Base-by-base conservation (phyloP, 1,140 invertebrate genomes). In the Bombus sylvicola region DNA sequence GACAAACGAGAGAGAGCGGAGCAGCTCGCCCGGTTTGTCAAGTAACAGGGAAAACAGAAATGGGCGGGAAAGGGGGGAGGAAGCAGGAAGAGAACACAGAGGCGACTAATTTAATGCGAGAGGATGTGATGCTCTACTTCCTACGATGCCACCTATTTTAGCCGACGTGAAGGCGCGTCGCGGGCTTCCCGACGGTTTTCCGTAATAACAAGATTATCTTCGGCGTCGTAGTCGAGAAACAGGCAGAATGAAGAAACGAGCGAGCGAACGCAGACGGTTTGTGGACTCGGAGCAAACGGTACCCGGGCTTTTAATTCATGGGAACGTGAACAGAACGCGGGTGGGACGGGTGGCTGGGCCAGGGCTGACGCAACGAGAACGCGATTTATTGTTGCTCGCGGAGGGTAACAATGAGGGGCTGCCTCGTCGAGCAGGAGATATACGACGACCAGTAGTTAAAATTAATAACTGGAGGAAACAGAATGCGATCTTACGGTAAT, bases 31-130 rank as follows among this genome's bases (percentile, higher is more conserved):
- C 43, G 53, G 66, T 37, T 34, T 68, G 34, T 37, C 68, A 28
- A 69, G 22, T n/a, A 12, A 53, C 10, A 76, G 53, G 34, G 31
- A 15, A 39, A 76, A 47, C 31, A 53, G 39, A 43, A 73, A 83
- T 22, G 78, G 53, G 72, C 15, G 57, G 8, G 66, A 41, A 37
- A n/a, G 53, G 66, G 78, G 47, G 5, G 6, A 3, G 34, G 39
- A 28, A 12, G 8, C 6, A 76, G 76, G 71, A 81, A 75, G 79
- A 22, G 79, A 76, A 73, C 41, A 69, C 77, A 62, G 83, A 83
- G 71, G 85, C 66, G 77, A 89, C 86, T 91, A 90, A 91, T 91
- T 91, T 88, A 87, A 90, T 88, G 88, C 88, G 81, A 83, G 84
- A 69, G 86, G 83, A 90, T 90, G 73, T 69, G 88, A 88, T 66